Percentiles rank a stretch among this genome's conserved stretches.
These are phyloP conservation scores for Sander vitreus DNA, from an alignment of 2,113 vertebrate species.

Conservation along the genomic window DNA sequence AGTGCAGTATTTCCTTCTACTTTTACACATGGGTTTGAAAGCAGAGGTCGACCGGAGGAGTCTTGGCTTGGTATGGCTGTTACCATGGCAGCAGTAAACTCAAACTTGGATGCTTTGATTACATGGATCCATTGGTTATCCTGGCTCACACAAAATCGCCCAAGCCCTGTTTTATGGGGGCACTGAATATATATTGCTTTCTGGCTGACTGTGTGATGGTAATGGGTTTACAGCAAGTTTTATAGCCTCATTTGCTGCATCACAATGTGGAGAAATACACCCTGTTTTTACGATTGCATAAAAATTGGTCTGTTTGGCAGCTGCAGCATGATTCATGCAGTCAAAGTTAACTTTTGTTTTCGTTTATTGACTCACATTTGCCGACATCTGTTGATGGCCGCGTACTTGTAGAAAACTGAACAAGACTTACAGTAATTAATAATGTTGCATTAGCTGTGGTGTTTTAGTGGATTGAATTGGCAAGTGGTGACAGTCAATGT, in stretches of 20 bases:
- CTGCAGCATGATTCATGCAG: constrained; percentile 33
- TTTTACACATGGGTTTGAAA: constrained; percentile 13
- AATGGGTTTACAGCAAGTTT: constrained; percentile 48
- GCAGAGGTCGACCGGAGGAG: not conserved
- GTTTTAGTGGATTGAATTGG: constrained; percentile 37
- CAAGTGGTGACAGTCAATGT: constrained; percentile 42
- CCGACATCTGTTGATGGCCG: constrained; percentile 15
- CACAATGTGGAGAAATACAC: constrained; percentile 17
- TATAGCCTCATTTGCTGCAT: constrained; percentile 46
- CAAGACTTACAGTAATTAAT: not conserved
- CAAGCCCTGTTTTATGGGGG: constrained; percentile 7
- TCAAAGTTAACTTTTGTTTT: constrained; percentile 4
- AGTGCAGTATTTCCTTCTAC: constrained; percentile 15
- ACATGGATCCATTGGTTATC: constrained; percentile 10
- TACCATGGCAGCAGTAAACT: constrained; percentile 29
- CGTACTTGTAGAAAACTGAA: too few species aligned
- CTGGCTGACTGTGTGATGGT: not conserved
- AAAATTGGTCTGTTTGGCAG: constrained; percentile 29
- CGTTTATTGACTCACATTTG: constrained; percentile 25
- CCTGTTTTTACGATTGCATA: not conserved
- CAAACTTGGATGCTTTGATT: constrained; percentile 2
- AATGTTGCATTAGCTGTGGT: constrained; percentile 22
- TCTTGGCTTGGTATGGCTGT: constrained; percentile 18
- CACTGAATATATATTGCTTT: constrained; percentile 11
- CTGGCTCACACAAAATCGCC: constrained; percentile 2